These are phyloP conservation scores for Nasonovia ribisnigri DNA, from an alignment of 2,888 invertebrate genomes.

Conservation along the genomic window DNA sequence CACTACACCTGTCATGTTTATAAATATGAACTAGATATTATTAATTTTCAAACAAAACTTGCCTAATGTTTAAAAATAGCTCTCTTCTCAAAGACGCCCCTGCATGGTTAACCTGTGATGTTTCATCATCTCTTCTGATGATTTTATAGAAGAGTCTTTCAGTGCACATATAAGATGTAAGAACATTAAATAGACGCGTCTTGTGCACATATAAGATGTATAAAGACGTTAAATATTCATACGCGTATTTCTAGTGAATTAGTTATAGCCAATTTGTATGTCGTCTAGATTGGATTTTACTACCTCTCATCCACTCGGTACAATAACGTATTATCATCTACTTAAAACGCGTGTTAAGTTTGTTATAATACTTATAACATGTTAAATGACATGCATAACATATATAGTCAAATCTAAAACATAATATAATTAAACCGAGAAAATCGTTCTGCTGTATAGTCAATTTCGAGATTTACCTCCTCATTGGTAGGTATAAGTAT, in stretches of 20 bases:
- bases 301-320: background rate
- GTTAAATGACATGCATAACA: background rate
- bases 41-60: background rate
- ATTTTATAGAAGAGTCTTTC: background rate
- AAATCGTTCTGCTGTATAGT: background rate
- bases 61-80: background rate
- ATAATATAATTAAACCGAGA: background rate
- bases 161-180: background rate
- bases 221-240: background rate
- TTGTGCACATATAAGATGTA: constrained; percentile 5
- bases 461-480: background rate
- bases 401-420: background rate
- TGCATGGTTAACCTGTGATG: background rate
- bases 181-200: background rate
- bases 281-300: background rate
- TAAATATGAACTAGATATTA: background rate
- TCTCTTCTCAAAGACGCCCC: background rate
- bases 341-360: background rate
- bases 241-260: background rate
- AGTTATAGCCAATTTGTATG: constrained; percentile 3
- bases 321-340: background rate
- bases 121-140: background rate
- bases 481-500: background rate
- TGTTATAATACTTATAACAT: background rate
- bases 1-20: background rate